Conservation (phyloP, 2,113 vertebrate genomes). For the Catagonus wagneri region DNA sequence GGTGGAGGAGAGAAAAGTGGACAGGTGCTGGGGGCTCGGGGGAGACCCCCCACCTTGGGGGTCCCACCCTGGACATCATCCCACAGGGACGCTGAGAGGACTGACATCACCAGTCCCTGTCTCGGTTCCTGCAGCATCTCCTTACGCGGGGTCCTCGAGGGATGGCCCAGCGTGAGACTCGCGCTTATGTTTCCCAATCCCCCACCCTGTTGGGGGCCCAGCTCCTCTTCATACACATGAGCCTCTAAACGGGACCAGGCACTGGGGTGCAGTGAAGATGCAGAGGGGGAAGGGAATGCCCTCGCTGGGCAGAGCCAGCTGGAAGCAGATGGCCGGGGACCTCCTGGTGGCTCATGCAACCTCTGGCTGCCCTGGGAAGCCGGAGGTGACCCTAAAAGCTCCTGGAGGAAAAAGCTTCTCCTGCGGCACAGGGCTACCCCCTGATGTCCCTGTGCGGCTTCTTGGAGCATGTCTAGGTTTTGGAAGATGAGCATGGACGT, state of each 20-base stretch:
- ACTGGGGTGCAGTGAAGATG: not conserved
- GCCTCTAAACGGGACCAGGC: not conserved
- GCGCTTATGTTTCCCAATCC: not conserved
- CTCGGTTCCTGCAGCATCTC: not conserved
- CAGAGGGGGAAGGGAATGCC: not conserved
- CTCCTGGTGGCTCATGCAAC: not conserved
- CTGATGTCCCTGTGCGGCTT: too few species aligned
- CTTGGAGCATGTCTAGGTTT: not conserved
- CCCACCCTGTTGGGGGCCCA: fast-evolving
- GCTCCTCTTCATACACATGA: not conserved
- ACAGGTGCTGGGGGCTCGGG: not conserved
- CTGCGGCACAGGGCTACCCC: not conserved
- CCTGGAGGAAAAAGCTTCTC: not conserved
- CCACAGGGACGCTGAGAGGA: not conserved
- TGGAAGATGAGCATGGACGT: not conserved
- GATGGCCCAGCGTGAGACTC: not conserved
- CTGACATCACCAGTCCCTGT: fast-evolving
- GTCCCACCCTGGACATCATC: not conserved
- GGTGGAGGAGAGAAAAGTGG: not conserved
- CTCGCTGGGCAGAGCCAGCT: not conserved
- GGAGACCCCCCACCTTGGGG: not conserved
- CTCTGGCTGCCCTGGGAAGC: not conserved
- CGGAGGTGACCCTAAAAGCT: too few species aligned
- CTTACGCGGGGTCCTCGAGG: fast-evolving
- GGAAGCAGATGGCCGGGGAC: not conserved